A percentile compares a stretch with the other conserved stretches of the same genome.
phyloP scores from a whole-genome alignment of 2,797 vertebrate genomes.

The Malurus splendens region DNA sequence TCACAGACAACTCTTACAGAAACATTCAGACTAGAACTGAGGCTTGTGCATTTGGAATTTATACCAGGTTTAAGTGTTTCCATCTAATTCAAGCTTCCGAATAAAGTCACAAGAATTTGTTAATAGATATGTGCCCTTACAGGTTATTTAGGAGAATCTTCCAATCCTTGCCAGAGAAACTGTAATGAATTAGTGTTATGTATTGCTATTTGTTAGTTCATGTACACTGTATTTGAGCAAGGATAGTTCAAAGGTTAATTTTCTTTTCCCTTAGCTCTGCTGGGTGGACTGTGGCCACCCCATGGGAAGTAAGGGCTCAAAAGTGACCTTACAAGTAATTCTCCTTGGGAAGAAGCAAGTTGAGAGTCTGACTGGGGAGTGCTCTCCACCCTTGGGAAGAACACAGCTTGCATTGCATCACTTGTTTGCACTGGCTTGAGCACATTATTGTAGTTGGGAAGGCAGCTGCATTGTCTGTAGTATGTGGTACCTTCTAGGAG shows the following conservation, averaged over 20 bases:
- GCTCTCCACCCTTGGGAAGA: conserved; percentile 26
- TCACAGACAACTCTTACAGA: background rate
- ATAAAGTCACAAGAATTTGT: background rate
- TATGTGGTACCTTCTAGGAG: background rate
- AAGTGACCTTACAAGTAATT: conserved; percentile 25
- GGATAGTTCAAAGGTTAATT: background rate
- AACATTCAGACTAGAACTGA: background rate
- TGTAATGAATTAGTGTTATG: background rate
- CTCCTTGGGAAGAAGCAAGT: conserved; percentile 16
- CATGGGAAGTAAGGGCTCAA: conserved; percentile 14
- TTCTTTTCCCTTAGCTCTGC: background rate
- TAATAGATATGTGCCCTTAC: background rate
- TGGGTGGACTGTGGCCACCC: background rate
- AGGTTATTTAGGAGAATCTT: background rate
- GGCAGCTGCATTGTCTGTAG: background rate
- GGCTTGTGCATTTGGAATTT: background rate
- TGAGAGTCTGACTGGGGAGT: background rate
- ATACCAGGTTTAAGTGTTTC: background rate
- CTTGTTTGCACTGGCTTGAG: conserved; percentile 36
- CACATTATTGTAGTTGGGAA: background rate
- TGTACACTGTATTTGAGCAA: background rate
- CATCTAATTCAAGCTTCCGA: background rate
- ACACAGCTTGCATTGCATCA: conserved; percentile 15
- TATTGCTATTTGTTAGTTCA: background rate
- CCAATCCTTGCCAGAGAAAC: background rate